A percentile compares a stretch with the other conserved stretches of the same genome.
Conservation (phyloP, 2,888 invertebrate species). For the Diarsia dahlii region DNA sequence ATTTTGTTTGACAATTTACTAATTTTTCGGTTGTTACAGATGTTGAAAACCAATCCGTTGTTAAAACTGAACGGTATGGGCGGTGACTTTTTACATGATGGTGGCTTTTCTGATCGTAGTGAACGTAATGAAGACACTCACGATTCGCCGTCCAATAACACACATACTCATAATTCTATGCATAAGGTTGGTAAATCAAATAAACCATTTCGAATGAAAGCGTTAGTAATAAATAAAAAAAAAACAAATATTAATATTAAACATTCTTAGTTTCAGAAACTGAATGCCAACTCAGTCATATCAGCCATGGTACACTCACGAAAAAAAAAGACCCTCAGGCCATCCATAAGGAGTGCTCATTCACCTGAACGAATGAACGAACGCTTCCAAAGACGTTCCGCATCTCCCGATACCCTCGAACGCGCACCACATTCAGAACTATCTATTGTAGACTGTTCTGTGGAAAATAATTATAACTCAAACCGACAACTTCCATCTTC, state of each 20-base stretch:
- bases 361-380: slow-evolving; percentile 80
- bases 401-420: slow-evolving; percentile 86
- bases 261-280: slow-evolving; percentile 81
- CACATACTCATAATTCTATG: slow-evolving; percentile 77
- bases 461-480: slow-evolving; percentile 75
- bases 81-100: slow-evolving; percentile 80
- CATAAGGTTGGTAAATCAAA: slow-evolving; percentile 74
- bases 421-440: slow-evolving; percentile 88
- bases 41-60: slow-evolving; percentile 86
- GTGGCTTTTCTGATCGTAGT: slow-evolving; percentile 84
- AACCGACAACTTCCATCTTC: slow-evolving; percentile 79
- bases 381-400: slow-evolving; percentile 82
- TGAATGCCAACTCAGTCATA: slow-evolving; percentile 80
- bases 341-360: slow-evolving; percentile 75
- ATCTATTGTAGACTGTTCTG: slow-evolving; percentile 85
- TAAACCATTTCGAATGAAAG: not conserved
- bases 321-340: slow-evolving; percentile 82
- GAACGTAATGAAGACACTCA: slow-evolving; percentile 84
- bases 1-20: not conserved
- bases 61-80: slow-evolving; percentile 80
- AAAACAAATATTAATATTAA: not conserved
- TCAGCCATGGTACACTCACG: slow-evolving; percentile 87
- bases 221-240: slow-evolving; percentile 19
- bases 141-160: slow-evolving; percentile 79
- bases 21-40: slow-evolving; percentile 72